Conservation (phyloP, 2,888 invertebrate species). For the Trichopria drosophilae region DNA sequence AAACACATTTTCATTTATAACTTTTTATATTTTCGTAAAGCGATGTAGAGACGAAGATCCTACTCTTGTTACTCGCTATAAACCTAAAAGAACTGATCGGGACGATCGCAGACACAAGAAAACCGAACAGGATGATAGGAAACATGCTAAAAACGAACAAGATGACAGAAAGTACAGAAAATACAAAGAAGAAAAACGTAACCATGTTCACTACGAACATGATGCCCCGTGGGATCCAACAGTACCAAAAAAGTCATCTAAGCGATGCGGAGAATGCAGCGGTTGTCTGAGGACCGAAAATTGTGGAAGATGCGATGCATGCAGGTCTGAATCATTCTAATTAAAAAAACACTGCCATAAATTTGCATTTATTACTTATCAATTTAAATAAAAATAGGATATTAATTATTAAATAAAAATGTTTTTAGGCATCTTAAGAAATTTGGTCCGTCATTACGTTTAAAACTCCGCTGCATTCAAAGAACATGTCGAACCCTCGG, state of each 20-base stretch:
- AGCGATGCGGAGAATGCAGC: slow-evolving; percentile 75
- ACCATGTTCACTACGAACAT: slow-evolving; percentile 49
- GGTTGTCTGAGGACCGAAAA: slow-evolving; percentile 72
- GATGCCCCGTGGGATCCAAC: slow-evolving; percentile 49
- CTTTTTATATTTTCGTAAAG: slow-evolving; percentile 38
- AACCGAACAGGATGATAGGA: slow-evolving; percentile 29
- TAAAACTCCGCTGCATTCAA: slow-evolving; percentile 63
- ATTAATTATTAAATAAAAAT: neutral
- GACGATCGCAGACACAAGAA: slow-evolving; percentile 48
- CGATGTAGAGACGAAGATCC: slow-evolving; percentile 83
- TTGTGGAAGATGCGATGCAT: slow-evolving; percentile 72
- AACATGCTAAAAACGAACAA: slow-evolving; percentile 48
- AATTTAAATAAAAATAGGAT: neutral
- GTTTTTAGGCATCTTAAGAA: slow-evolving; percentile 62
- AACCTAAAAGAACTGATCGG: slow-evolving; percentile 50
- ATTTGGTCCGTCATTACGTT: slow-evolving; percentile 61
- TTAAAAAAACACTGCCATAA: slow-evolving; percentile 1
- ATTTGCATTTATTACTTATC: neutral
- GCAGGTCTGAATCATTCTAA: slow-evolving; percentile 56
- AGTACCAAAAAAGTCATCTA: slow-evolving; percentile 52
- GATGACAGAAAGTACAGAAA: slow-evolving; percentile 52
- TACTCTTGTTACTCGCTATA: slow-evolving; percentile 61
- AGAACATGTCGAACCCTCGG: slow-evolving; percentile 59
- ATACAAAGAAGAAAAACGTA: slow-evolving; percentile 54
- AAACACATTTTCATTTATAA: slow-evolving; percentile 4